phyloP scores from a whole-genome alignment of 2,888 invertebrate species.

The Didymodactylos carnosus region DNA sequence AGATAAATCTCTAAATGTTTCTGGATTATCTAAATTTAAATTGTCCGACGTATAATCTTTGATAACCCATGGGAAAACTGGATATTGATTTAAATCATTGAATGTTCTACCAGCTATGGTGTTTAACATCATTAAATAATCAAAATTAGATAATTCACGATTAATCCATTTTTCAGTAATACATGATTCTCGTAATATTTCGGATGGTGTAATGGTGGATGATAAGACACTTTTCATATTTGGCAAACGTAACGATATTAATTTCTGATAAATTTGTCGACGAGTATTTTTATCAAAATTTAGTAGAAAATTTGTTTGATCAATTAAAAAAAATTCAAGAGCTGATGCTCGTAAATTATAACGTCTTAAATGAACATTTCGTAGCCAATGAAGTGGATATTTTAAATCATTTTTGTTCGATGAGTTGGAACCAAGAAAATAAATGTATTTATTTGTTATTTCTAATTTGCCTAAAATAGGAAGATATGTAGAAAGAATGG shows the following conservation, averaged over 20 bases:
- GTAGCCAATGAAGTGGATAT: conserved; percentile 41
- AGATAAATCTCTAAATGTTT: conserved; percentile 32
- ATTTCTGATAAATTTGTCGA: conserved; percentile 44
- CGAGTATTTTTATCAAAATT: conserved; percentile 44
- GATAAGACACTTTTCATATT: conserved; percentile 42
- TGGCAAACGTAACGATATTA: conserved; percentile 43
- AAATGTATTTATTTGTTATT: conserved; percentile 43
- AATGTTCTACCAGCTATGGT: conserved; percentile 38
- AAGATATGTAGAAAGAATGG: too few species aligned
- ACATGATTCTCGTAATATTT: conserved; percentile 43
- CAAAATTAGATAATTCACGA: conserved; percentile 37
- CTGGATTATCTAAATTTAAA: conserved; percentile 32
- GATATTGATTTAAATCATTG: conserved; percentile 39
- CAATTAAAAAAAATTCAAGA: conserved; percentile 46
- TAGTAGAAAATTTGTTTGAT: conserved; percentile 47
- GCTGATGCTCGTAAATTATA: conserved; percentile 46
- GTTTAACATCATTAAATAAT: conserved; percentile 38
- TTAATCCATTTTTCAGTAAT: conserved; percentile 43
- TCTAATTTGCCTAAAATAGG: too few species aligned
- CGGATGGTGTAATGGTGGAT: conserved; percentile 35
- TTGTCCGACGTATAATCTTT: conserved; percentile 32
- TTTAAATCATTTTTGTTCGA: conserved; percentile 29
- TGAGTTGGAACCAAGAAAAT: conserved; percentile 40
- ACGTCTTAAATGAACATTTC: conserved; percentile 46
- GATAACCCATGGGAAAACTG: conserved; percentile 37